Evolutionary conservation across 2,888 invertebrate species (phyloP), one percentile per base, ranked within the genome.

Genomic region (Hoplodrina blanda): DNA sequence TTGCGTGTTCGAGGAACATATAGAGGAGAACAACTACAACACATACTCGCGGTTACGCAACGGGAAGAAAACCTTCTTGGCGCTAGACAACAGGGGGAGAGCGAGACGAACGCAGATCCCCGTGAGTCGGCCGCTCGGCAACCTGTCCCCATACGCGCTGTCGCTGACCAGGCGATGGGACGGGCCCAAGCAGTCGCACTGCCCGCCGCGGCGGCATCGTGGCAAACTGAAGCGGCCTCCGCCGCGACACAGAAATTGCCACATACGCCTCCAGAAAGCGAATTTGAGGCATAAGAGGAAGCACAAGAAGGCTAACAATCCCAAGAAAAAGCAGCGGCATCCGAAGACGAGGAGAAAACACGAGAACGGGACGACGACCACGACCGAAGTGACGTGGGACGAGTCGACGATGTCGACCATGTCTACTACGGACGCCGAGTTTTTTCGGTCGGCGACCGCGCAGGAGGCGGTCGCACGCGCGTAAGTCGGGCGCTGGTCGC

Each of bases 1-100:
- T 89, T 98, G 98, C 96, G 97, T 98, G 92, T 98, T 98, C 97
- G 98, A 98, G 95, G 98, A 98, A 96, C 97, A 97, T 91, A 97
- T 98, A 93, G 98, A 98, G 93, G 97, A 97, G 93, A 97, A 98
- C 94, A 97, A 98, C 92, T 98, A 98, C 96, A 98, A 98, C 93
- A 98, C 98, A 71, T 98, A 98, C 95, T 97, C 98, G 88, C 97
- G 97, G 91, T 97, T 97, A 93, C 92, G 95, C 80, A 96, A 94
- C 80, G 96, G 97, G 86, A 96, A 96, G 91, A 97, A 97, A 87
- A 97, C 98, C 62, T 98, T 97, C 95, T 96, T 98, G 92, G 98
- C 98, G 78, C 95, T 98, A 81, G 97, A 98, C 93, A 97, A 97
- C 82, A 95, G 96, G 78, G 98, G 98, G 37, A 96, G 97, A 87